Conservation (phyloP, 2,113 vertebrate species). For the Naja naja region DNA sequence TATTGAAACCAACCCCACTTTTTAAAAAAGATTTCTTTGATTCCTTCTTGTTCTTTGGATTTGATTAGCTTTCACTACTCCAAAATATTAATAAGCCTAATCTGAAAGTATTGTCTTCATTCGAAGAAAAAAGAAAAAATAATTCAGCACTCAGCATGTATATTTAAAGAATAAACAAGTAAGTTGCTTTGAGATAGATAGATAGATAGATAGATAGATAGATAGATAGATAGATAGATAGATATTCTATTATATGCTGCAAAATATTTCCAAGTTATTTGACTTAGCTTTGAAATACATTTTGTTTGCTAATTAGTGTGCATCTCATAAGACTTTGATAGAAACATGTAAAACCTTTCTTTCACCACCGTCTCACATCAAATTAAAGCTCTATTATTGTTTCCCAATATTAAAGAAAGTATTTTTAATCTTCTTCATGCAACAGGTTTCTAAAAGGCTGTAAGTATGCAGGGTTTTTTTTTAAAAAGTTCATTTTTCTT, state of each 20-base stretch:
- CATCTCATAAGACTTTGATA: constrained; percentile 66
- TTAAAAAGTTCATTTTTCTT: constrained; percentile 73
- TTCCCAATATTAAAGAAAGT: constrained; percentile 58
- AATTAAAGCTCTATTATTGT: constrained; percentile 62
- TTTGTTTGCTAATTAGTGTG: constrained; percentile 66
- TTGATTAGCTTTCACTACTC: constrained; percentile 39
- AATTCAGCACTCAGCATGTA: neutral
- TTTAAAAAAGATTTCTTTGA: constrained; percentile 40
- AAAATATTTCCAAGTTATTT: constrained; percentile 35
- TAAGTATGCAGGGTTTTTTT: constrained; percentile 66
- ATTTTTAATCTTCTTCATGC: constrained; percentile 65
- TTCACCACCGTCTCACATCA: constrained; percentile 54
- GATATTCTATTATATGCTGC: constrained; percentile 20
- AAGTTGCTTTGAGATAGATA: neutral
- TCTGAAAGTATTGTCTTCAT: constrained; percentile 15
- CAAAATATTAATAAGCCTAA: constrained; percentile 24
- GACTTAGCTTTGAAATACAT: constrained; percentile 52
- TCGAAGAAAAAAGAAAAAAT: neutral
- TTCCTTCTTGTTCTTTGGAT: constrained; percentile 24
- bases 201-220: neutral
- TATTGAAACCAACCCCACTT: constrained; percentile 17
- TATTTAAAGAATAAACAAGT: constrained; percentile 7
- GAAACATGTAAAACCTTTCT: constrained; percentile 66
- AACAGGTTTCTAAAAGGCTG: constrained; percentile 77
- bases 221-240: neutral